These are phyloP conservation scores for Tachycineta bicolor DNA, from an alignment of 2,113 vertebrate species.

Conservation along the genomic window DNA sequence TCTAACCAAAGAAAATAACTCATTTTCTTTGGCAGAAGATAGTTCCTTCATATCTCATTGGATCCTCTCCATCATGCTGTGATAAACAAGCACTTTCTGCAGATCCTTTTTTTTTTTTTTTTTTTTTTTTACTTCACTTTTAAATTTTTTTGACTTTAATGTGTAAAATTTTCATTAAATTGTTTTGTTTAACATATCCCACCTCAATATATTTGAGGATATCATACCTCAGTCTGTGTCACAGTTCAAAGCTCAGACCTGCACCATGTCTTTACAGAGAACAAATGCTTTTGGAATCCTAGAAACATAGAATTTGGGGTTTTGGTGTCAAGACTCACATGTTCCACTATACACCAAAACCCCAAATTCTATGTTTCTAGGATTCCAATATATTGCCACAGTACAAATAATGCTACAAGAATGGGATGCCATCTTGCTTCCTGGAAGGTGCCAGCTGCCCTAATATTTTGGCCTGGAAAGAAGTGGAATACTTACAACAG, in stretches of 20 bases:
- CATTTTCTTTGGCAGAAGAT: background rate
- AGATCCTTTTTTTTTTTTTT: background rate
- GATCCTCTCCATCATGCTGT: fast-evolving
- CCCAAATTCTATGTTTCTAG: too few species aligned
- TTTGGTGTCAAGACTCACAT: too few species aligned
- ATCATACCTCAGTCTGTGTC: background rate
- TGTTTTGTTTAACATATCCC: background rate
- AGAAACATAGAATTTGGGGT: too few species aligned
- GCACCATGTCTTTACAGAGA: background rate
- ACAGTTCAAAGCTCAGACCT: background rate
- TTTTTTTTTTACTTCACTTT: background rate
- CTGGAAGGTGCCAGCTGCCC: background rate
- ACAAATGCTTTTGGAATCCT: background rate
- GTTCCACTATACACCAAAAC: too few species aligned
- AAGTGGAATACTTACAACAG: background rate
- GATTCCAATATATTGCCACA: too few species aligned
- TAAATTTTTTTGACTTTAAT: background rate
- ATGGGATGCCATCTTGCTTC: background rate
- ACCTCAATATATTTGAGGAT: background rate
- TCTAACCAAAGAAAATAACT: background rate
- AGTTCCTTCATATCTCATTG: fast-evolving
- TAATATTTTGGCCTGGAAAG: background rate
- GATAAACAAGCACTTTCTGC: background rate
- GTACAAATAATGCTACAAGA: background rate
- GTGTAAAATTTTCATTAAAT: background rate